phyloP scores from a whole-genome alignment of 2,113 vertebrate genomes.

The Gracilinanus agilis region DNA sequence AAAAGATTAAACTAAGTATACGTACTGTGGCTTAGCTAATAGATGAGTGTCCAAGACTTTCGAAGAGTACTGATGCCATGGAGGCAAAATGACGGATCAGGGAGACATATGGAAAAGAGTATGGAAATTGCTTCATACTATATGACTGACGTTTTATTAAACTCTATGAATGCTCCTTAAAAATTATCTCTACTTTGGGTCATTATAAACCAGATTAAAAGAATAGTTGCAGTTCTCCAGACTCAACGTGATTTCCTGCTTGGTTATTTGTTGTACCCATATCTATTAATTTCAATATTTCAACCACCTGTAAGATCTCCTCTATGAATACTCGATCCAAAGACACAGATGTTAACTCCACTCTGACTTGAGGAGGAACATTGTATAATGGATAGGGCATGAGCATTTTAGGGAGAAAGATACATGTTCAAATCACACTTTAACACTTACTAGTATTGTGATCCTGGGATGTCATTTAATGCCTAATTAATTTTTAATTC shows the following conservation, averaged over 20 bases:
- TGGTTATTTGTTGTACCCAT: not conserved
- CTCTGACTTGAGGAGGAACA: not conserved
- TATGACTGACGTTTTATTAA: not conserved
- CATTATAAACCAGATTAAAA: slow-evolving; percentile 19
- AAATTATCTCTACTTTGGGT: not conserved
- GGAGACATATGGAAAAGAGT: not conserved
- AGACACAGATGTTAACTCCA: not conserved
- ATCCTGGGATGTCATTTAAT: not conserved
- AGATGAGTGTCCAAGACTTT: not conserved
- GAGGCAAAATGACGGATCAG: not conserved
- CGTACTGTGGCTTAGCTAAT: slow-evolving; percentile 13
- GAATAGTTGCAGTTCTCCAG: not conserved
- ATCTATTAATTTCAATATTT: slow-evolving; percentile 9
- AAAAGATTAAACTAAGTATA: not conserved
- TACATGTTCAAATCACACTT: not conserved
- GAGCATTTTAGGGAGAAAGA: not conserved
- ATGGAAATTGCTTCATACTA: not conserved
- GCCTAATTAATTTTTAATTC: not conserved
- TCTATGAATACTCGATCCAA: not conserved
- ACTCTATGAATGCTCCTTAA: not conserved
- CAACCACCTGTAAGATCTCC: not conserved
- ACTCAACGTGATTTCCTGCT: not conserved
- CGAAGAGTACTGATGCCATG: not conserved
- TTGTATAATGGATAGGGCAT: not conserved
- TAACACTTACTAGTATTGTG: not conserved